A percentile compares a stretch with the other conserved stretches of the same genome.
Conservation (phyloP, 2,113 vertebrate genomes). For the Anseranas semipalmata region DNA sequence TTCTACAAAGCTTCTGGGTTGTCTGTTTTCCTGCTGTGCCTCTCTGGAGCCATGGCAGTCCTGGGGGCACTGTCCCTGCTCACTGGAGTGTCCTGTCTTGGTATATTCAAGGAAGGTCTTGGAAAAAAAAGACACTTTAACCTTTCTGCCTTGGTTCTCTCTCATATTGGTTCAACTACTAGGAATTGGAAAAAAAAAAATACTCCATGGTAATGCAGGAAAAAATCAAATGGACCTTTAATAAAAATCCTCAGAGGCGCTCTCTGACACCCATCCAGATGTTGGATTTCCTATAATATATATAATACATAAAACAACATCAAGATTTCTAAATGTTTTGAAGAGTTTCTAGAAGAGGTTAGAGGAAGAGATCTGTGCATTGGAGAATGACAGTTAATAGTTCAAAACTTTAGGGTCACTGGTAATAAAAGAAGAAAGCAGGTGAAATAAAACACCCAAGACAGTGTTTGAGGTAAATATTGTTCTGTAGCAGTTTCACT, state of each 20-base stretch:
- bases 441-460: not conserved
- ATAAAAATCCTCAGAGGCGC: not conserved
- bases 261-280: not conserved
- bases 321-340: not conserved
- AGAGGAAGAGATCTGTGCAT: not conserved
- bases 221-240: not conserved
- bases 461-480: not conserved
- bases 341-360: not conserved
- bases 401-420: not conserved
- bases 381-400: not conserved
- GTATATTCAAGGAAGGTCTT: not conserved
- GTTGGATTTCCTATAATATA: not conserved
- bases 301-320: not conserved
- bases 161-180: not conserved
- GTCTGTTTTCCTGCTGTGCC: not conserved
- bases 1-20: not conserved
- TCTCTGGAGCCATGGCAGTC: rapidly evolving
- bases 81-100: not conserved
- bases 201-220: not conserved
- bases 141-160: not conserved
- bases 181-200: not conserved
- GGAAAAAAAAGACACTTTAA: not conserved
- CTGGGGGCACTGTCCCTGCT: rapidly evolving
- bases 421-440: not conserved
- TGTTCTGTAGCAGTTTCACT: not conserved